Conservation (phyloP, 2,888 invertebrate genomes). For the Erannis defoliaria region DNA sequence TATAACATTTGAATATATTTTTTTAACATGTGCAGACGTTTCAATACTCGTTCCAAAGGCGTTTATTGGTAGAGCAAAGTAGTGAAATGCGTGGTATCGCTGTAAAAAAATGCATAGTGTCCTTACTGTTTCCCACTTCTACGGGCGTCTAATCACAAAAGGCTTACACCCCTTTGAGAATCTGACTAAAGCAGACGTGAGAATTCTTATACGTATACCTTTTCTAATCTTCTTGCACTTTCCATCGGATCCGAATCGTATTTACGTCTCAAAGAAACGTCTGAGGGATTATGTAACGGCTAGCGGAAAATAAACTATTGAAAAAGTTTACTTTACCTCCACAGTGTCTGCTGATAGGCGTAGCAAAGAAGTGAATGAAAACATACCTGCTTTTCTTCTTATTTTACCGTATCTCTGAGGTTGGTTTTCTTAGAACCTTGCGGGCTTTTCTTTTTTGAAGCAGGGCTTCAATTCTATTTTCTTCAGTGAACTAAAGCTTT, state of each 20-base stretch:
- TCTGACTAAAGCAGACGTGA: conserved; percentile 63
- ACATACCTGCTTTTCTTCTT: conserved; percentile 31
- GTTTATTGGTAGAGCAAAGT: too few relatives aligned
- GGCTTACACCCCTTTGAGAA: conserved; percentile 65
- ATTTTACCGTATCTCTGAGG: conserved; percentile 3
- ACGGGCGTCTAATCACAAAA: conserved; percentile 55
- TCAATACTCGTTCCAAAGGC: too few relatives aligned
- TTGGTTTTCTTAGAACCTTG: neutral
- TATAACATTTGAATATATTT: too few relatives aligned
- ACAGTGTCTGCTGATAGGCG: neutral
- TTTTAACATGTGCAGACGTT: too few relatives aligned
- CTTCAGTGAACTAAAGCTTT: too few relatives aligned
- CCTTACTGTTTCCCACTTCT: conserved; percentile 15
- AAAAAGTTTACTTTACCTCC: conserved; percentile 29
- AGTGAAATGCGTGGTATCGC: too few relatives aligned
- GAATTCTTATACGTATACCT: conserved; percentile 57
- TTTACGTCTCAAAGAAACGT: conserved; percentile 68
- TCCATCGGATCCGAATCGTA: conserved; percentile 68
- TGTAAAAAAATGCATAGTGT: neutral
- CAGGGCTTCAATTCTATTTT: too few relatives aligned
- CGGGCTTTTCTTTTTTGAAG: neutral
- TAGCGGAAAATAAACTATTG: conserved; percentile 60
- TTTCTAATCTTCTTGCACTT: conserved; percentile 68
- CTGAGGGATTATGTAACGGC: conserved; percentile 53
- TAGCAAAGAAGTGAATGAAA: neutral